These are phyloP conservation scores for Glareola pratincola DNA, from an alignment of 2,113 vertebrate genomes.

Conservation along the genomic window DNA sequence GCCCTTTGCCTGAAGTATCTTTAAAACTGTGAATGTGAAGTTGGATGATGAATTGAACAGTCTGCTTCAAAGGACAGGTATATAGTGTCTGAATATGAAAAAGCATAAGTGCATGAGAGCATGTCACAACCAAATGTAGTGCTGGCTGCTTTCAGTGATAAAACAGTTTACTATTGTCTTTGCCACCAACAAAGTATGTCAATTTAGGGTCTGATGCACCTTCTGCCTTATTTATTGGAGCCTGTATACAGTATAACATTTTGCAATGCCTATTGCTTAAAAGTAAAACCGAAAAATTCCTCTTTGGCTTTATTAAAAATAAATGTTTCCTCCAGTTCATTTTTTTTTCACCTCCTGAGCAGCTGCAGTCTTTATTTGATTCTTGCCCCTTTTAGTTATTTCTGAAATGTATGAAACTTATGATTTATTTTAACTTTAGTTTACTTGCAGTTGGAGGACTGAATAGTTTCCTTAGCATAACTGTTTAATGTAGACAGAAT, in stretches of 20 bases:
- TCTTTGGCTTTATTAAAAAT: background rate
- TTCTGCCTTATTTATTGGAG: background rate
- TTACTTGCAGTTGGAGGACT: background rate
- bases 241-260: background rate
- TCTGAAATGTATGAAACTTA: background rate
- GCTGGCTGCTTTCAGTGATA: slow-evolving; percentile 27
- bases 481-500: background rate
- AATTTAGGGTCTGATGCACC: background rate
- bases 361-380: background rate
- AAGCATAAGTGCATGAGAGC: slow-evolving; percentile 7
- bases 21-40: slow-evolving; percentile 18
- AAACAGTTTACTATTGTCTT: slow-evolving; percentile 33
- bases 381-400: background rate
- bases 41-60: slow-evolving; percentile 54
- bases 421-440: background rate
- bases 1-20: slow-evolving; percentile 34
- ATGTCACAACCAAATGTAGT: background rate
- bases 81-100: slow-evolving; percentile 58
- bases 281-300: background rate
- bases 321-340: background rate
- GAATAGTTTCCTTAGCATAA: background rate
- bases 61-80: slow-evolving; percentile 45
- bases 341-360: background rate
- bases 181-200: background rate
- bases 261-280: background rate